Percentiles rank a stretch among this genome's conserved stretches.
Evolutionary conservation across 2,797 vertebrate genomes (phyloP).

Genomic region (Schizopygopsis malacanthus): DNA sequence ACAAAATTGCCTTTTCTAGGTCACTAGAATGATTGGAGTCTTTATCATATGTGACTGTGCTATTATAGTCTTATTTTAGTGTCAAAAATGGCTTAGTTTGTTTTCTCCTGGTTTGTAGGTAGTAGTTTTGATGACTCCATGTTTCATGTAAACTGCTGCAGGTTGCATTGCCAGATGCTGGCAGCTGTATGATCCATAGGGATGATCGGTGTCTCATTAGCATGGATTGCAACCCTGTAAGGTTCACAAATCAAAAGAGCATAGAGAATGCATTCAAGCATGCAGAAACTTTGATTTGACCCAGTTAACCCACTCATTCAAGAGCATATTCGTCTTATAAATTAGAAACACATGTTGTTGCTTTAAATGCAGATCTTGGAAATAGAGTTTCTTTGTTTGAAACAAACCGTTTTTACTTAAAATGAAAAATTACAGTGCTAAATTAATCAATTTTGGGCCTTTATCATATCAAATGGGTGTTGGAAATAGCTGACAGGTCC

Average conservation of each 20-base stretch:
- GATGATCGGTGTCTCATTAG: constrained; percentile 11
- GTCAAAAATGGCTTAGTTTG: not conserved
- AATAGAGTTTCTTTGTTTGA: constrained; percentile 19
- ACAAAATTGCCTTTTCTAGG: not conserved
- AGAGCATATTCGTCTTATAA: not conserved
- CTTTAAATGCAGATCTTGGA: not conserved
- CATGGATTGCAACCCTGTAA: not conserved
- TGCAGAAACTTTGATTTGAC: constrained; percentile 6
- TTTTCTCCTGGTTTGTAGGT: not conserved
- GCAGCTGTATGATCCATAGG: constrained; percentile 14
- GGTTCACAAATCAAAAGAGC: constrained; percentile 24
- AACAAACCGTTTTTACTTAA: not conserved
- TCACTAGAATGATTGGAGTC: not conserved
- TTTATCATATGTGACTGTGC: not conserved
- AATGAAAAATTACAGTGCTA: not conserved
- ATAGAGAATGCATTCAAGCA: constrained; percentile 19
- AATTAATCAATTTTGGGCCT: not conserved
- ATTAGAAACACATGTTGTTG: constrained; percentile 12
- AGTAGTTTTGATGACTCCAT: not conserved
- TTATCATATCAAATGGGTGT: not conserved
- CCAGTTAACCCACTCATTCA: not conserved
- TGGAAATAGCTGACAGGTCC: constrained; percentile 29
- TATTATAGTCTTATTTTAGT: not conserved
- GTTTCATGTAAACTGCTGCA: constrained; percentile 1
- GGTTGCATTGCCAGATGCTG: constrained; percentile 27